Evolutionary conservation across 2,888 invertebrate genomes (phyloP), one percentile per base, ranked within the genome.

Genomic region (Elgonia sp.): DNA sequence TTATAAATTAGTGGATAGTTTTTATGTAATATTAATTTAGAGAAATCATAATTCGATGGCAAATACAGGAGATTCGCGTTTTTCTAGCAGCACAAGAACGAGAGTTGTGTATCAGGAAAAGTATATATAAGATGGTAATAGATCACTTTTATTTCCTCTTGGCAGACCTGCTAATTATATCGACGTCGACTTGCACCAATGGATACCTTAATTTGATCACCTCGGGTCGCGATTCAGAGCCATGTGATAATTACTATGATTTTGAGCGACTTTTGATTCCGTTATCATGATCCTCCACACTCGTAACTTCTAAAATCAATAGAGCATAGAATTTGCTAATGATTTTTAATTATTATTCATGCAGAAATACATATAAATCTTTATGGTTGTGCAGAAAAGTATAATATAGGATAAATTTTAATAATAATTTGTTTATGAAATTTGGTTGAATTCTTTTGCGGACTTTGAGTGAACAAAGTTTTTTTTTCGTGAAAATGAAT

Each of bases 121-220:
- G 39, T 55, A n/a, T n/a, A n/a, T n/a, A n/a, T n/a, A 39, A 53
- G 53, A 72, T 40, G 20, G 37, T 72, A 72, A 72, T 57, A 60
- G 75, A 62, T 29, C 40, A 62, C 62, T 62, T 75, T 60, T 75
- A 75, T 75, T 75, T 75, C 75, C 75, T 62, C 75, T 75, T 46
- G 42, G 46, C 29, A 46, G 29, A n/a, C 21, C 46, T 62, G 46
- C 29, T 57, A 75, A 75, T 75, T 75, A 75, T 9, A 21, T 46
- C 75, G 42, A 29, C 16, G 37, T 60, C 42, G 75, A 75, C 62
- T 75, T 75, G 75, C 75, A 62, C 46, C 75, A 46, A 62, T 62
- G 46, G n/a, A n/a, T 75, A 29, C 29, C 42, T 75, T 75, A 75
- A 75, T 75, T 75, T 46, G 75, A 75, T 75, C 75, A 42, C n/a